Base-by-base conservation (phyloP, 2,888 invertebrate genomes). In the Candidula unifasciata region DNA sequence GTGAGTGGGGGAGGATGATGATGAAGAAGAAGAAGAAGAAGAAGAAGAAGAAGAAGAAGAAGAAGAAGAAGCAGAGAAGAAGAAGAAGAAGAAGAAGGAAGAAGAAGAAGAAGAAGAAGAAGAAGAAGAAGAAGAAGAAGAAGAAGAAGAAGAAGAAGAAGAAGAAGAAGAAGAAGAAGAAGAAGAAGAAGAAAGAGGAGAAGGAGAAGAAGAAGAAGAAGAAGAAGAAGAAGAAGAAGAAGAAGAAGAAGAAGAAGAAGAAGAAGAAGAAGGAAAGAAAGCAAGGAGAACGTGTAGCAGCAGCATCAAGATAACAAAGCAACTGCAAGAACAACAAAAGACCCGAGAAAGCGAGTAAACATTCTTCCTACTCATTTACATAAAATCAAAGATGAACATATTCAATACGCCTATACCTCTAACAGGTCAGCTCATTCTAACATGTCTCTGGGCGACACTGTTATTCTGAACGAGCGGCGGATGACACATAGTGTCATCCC, bases 401-500 rank as follows among this genome's bases (percentile, higher is more conserved):
- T 44, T 13, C 13, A 44, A 10, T 44, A 44, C 13, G 8, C 13
- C 44, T 13, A 10, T 44, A 44, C 13, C 44, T 44, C 44, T 13
- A 44, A 44, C 44, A 44, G 44, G 6, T 44, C 0, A 44, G 8
- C 13, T 6, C 13, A 44, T 44, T 44, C 44, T 44, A 13, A 44
- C 6, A 44, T 27, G 66, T n/a, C 8, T 1, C n/a, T 8, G 66
- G 66, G 66, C 6, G 33, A 44, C 44, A 44, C 44, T 44, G 44
- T 6, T 13, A 13, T 44, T 6, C 44, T 87, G 86, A 84, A 86
- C 64, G 82, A 84, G 35, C 80, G 66, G 2, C 84, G 82, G 44
- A 90, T 90, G 90, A 89, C 89, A 73, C 88, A 86, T 60, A 89
- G 89, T 8, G 87, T 88, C 27, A 89, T 91, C 57, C 91, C 91